Base-by-base conservation (phyloP, 2,113 vertebrate genomes). In the Bagarius yarrelli region DNA sequence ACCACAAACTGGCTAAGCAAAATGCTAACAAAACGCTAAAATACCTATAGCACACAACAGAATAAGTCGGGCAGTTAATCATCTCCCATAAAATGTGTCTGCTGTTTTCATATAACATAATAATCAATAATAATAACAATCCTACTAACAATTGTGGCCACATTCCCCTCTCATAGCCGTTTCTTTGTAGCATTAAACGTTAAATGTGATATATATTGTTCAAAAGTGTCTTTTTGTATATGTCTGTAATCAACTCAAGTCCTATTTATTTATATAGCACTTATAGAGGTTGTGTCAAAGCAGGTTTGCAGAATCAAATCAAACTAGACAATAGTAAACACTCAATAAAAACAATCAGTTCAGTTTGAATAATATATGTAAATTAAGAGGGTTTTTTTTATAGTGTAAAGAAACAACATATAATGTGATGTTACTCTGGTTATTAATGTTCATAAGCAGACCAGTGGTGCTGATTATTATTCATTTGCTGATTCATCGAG, bases 371-470 rank as follows among this genome's bases (percentile, higher is more conserved):
- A 4, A 53, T 53, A 15, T 18, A 4, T 53, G 52, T n/a, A 44
- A 13, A 40, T 21, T 12, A 66, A 34, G 9, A 44, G 36, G 6
- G 36, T 30, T 27, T 63, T 32, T 32, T 61, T 61, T 36, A n/a
- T 4, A 40, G 36, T 40, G 36, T 40, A 40, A 40, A 47, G n/a
- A 50, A 50, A 9, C 40, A 14, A 71, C 36, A 40, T 40, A 4
- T 4, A 40, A 40, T 40, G 36, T 40, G 36, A 4, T 40, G 3
- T 40, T 6, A 40, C 36, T 30, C 25, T 11, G 12, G 50, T 53
- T 18, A 72, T 53, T 53, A 72, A 72, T 72, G 32, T 72, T 53
- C 70, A 72, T 72, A 32, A 32, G 47, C 16, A 32, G 70, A 53
- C 50, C 47, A 52, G 2, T 52, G 44, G 47, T 53, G 70, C 70